Evolutionary conservation across 2,888 invertebrate genomes (phyloP).

Genomic region (Phortica okadai): DNA sequence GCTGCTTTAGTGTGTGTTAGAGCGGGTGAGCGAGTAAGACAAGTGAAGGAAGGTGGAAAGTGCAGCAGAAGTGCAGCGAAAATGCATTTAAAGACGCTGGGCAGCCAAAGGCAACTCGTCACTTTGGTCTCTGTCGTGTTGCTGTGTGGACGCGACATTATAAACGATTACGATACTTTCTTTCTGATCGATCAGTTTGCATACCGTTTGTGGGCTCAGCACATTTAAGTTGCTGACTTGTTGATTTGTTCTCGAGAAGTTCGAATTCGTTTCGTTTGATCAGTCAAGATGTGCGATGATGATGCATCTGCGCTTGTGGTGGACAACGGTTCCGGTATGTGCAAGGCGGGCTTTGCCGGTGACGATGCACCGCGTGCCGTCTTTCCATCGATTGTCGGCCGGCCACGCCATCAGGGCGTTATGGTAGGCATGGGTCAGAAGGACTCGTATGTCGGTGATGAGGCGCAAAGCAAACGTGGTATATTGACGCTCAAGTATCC

Average conservation of each 20-base stretch:
- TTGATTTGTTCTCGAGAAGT: too few relatives aligned
- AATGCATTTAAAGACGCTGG: conserved; percentile 19
- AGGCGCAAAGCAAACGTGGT: conserved; percentile 96
- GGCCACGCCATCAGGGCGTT: conserved; percentile 93
- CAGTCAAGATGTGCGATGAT: conserved; percentile 86
- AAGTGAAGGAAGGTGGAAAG: neutral
- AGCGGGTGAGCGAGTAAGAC: neutral
- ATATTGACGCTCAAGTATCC: conserved; percentile 96
- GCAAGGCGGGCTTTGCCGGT: conserved; percentile 96
- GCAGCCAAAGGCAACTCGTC: neutral
- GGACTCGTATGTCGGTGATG: conserved; percentile 96
- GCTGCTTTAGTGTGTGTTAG: too few relatives aligned
- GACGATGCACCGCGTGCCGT: conserved; percentile 93
- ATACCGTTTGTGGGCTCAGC: too few relatives aligned
- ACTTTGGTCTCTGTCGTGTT: neutral
- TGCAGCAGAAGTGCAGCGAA: neutral
- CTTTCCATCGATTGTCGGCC: conserved; percentile 95
- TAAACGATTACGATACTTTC: neutral
- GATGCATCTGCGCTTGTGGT: conserved; percentile 93
- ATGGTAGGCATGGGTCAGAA: conserved; percentile 99
- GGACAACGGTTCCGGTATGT: conserved; percentile 98
- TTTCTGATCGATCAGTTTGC: neutral
- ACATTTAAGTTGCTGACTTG: too few relatives aligned
- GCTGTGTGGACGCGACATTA: neutral
- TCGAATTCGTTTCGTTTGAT: neutral